phyloP scores from a whole-genome alignment of 1,140 invertebrate genomes.

The Acromyrmex echinatior region DNA sequence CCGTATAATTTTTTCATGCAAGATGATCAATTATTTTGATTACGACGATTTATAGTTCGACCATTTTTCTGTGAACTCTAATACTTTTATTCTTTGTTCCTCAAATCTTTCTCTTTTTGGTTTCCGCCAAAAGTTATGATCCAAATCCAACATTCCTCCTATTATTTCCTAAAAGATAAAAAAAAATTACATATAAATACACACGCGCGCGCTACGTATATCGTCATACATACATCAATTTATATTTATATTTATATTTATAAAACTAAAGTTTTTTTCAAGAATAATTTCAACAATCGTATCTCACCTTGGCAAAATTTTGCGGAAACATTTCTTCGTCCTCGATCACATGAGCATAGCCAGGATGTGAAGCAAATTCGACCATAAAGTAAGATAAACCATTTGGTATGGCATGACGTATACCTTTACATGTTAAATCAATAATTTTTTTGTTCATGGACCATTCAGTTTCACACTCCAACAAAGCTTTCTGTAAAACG shows the following conservation, averaged over 20 bases:
- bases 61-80: slow-evolving; percentile 90
- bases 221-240: not conserved
- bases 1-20: not conserved
- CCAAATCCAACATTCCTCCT: slow-evolving; percentile 96
- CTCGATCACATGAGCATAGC: slow-evolving; percentile 99
- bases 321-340: slow-evolving; percentile 95
- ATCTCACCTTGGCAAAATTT: slow-evolving; percentile 95
- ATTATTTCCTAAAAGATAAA: slow-evolving; percentile 93
- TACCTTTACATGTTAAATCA: slow-evolving; percentile 91
- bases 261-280: slow-evolving; percentile 40
- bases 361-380: slow-evolving; percentile 95
- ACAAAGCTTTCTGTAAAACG: slow-evolving; percentile 93
- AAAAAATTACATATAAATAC: slow-evolving; percentile 30
- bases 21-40: slow-evolving; percentile 30
- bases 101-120: slow-evolving; percentile 91
- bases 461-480: slow-evolving; percentile 98
- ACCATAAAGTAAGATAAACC: slow-evolving; percentile 98
- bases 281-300: slow-evolving; percentile 8
- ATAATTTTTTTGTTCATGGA: slow-evolving; percentile 98
- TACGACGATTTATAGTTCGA: slow-evolving; percentile 88
- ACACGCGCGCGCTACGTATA: not conserved
- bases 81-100: slow-evolving; percentile 90
- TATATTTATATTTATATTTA: not conserved
- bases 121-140: slow-evolving; percentile 94
- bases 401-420: slow-evolving; percentile 95